These are phyloP conservation scores for Centroberyx gerrardi DNA, from an alignment of 2,797 vertebrate species.

Conservation along the genomic window DNA sequence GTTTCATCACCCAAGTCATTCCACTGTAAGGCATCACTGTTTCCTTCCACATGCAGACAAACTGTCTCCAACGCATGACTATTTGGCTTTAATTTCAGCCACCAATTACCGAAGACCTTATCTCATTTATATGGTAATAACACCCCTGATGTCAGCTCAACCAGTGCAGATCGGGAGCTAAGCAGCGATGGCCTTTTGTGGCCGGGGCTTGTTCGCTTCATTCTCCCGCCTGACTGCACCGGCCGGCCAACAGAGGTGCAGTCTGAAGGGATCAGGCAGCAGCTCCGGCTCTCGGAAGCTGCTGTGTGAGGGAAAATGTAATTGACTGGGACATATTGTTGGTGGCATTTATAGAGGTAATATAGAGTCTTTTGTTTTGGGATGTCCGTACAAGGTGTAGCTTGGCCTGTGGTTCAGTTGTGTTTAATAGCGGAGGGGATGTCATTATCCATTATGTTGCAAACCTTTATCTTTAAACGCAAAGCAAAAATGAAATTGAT, in stretches of 20 bases:
- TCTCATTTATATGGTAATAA: slow-evolving; percentile 90
- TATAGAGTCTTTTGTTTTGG: slow-evolving; percentile 60
- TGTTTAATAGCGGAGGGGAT: slow-evolving; percentile 53
- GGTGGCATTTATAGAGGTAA: slow-evolving; percentile 58
- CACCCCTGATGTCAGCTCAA: slow-evolving; percentile 69
- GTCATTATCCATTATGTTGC: slow-evolving; percentile 29
- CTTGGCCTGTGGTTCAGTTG: slow-evolving; percentile 58
- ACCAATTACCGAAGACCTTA: slow-evolving; percentile 82
- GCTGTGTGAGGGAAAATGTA: slow-evolving; percentile 43
- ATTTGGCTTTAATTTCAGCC: slow-evolving; percentile 79
- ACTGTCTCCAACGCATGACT: slow-evolving; percentile 64
- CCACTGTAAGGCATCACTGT: slow-evolving; percentile 46
- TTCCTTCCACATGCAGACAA: slow-evolving; percentile 59
- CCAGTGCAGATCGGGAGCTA: slow-evolving; percentile 65
- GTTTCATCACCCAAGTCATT: slow-evolving; percentile 12
- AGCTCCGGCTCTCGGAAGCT: slow-evolving; percentile 12
- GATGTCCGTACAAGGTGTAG: slow-evolving; percentile 28
- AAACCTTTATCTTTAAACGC: neutral
- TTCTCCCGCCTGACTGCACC: slow-evolving; percentile 68
- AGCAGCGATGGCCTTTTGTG: slow-evolving; percentile 64
- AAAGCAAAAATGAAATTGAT: slow-evolving; percentile 2
- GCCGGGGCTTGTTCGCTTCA: slow-evolving; percentile 59
- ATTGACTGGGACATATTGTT: slow-evolving; percentile 74
- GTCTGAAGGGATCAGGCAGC: slow-evolving; percentile 61
- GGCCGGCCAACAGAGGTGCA: slow-evolving; percentile 63